Evolutionary conservation across 2,797 vertebrate genomes (phyloP).

Genomic region (Rhinatrema bivittatum): DNA sequence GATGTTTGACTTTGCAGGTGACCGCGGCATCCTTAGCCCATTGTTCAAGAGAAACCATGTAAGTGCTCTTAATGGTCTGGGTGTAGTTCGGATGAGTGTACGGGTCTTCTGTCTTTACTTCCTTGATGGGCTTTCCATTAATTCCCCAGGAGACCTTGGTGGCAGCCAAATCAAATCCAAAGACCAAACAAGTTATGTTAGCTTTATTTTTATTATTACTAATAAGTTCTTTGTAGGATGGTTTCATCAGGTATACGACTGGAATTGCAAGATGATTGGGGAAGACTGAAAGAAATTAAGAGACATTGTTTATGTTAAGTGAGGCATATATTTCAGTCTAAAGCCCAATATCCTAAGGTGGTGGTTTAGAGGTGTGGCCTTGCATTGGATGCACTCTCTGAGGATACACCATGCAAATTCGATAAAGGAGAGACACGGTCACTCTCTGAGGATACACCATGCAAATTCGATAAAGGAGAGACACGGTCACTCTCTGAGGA

Average conservation of each 20-base stretch:
- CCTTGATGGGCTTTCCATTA: background rate
- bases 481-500: too few species aligned
- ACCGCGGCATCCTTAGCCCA: background rate
- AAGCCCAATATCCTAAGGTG: too few species aligned
- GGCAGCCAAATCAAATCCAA: background rate
- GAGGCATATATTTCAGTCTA: too few species aligned
- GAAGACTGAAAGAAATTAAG: background rate
- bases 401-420: too few species aligned
- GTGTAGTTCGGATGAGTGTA: too few species aligned
- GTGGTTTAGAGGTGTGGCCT: too few species aligned
- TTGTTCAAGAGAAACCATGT: background rate
- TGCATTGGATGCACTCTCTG: too few species aligned
- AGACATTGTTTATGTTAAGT: too few species aligned
- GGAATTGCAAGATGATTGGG: background rate
- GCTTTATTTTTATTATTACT: background rate
- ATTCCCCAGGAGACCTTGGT: background rate
- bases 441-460: too few species aligned
- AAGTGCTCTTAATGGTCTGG: background rate
- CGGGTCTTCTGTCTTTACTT: background rate
- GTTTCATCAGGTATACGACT: background rate
- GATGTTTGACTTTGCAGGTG: constrained; percentile 3
- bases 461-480: too few species aligned
- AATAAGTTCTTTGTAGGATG: background rate
- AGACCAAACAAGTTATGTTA: background rate
- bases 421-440: too few species aligned